Conservation (phyloP, 2,888 invertebrate genomes). For the Pasiphila rectangulata region DNA sequence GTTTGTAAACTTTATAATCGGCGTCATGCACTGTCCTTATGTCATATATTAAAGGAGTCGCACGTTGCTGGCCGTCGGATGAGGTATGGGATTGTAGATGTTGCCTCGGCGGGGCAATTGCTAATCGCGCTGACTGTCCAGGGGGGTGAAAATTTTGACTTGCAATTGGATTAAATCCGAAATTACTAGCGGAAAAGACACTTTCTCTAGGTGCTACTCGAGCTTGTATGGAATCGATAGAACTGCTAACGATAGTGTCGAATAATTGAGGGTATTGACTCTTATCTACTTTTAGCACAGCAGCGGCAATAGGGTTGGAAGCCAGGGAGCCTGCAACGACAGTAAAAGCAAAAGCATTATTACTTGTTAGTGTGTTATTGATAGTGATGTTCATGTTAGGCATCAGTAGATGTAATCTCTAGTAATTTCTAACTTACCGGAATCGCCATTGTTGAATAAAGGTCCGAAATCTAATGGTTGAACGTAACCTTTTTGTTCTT, state of each 20-base stretch:
- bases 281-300: conserved; percentile 71
- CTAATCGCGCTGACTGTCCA: conserved; percentile 56
- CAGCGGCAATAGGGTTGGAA: conserved; percentile 68
- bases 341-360: conserved; percentile 42
- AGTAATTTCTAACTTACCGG: too few relatives aligned
- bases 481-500: conserved; percentile 70
- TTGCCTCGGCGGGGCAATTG: conserved; percentile 49
- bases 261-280: conserved; percentile 70
- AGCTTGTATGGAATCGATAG: conserved; percentile 68
- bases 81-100: conserved; percentile 39
- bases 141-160: conserved; percentile 66
- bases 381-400: background rate
- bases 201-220: conserved; percentile 64
- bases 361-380: background rate
- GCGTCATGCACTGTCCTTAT: conserved; percentile 72
- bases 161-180: conserved; percentile 74
- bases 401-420: too few relatives aligned
- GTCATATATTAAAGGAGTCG: conserved; percentile 66
- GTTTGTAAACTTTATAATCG: conserved; percentile 72
- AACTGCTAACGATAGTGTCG: conserved; percentile 74
- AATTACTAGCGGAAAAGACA: conserved; percentile 66
- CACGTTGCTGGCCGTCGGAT: conserved; percentile 50
- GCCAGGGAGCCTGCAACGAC: conserved; percentile 72
- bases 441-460: conserved; percentile 70
- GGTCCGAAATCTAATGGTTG: conserved; percentile 79